These are phyloP conservation scores for Linnaemya tessellans DNA, from an alignment of 2,888 invertebrate genomes.

Conservation along the genomic window DNA sequence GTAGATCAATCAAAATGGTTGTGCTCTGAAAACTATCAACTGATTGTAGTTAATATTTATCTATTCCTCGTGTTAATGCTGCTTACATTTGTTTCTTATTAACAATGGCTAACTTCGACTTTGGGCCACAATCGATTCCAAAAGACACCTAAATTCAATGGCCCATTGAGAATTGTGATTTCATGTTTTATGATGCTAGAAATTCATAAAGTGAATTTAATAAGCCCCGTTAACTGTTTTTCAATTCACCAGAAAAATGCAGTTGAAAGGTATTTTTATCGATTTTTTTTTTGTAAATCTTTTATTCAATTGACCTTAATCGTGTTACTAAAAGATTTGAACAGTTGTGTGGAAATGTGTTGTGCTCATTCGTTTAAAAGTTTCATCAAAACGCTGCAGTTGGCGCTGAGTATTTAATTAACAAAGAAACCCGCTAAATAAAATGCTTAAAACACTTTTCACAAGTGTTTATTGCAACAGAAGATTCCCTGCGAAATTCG, in stretches of 20 bases:
- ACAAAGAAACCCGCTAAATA: constrained; percentile 34
- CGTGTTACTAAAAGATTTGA: constrained; percentile 27
- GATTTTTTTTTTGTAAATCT: constrained; percentile 15
- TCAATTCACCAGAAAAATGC: not conserved
- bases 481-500: constrained; percentile 23
- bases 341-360: constrained; percentile 6
- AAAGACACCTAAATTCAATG: constrained; percentile 17
- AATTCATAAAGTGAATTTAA: too few species aligned
- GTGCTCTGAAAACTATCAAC: constrained; percentile 62
- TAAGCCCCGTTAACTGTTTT: not conserved
- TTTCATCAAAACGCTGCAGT: not conserved
- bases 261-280: not conserved
- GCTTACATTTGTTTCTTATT: not conserved
- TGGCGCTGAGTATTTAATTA: constrained; percentile 20
- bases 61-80: constrained; percentile 1
- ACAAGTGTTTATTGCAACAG: constrained; percentile 2
- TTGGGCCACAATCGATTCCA: constrained; percentile 2
- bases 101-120: not conserved
- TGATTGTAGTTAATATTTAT: constrained; percentile 36
- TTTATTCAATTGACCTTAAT: constrained; percentile 41
- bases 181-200: not conserved
- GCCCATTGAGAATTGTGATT: constrained; percentile 7
- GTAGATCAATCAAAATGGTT: constrained; percentile 59
- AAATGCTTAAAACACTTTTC: not conserved
- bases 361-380: constrained; percentile 10